Percentiles rank a stretch among this genome's conserved stretches.
Conservation (phyloP, 1,140 invertebrate species). For the Palaemon carinicauda region DNA sequence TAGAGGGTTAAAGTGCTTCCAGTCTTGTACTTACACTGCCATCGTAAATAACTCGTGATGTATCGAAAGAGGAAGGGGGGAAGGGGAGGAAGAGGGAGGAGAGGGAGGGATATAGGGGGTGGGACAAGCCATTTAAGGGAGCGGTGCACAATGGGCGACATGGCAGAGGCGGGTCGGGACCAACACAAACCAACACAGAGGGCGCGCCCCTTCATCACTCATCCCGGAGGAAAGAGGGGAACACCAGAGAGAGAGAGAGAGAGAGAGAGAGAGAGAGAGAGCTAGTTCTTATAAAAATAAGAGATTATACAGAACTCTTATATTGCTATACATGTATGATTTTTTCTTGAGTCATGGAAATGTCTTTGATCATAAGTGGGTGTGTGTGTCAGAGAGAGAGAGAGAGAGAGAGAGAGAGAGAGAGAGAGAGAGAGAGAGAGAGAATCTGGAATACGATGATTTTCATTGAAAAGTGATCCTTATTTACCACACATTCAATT, state of each 20-base stretch:
- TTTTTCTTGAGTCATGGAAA: no score
- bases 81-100: background rate
- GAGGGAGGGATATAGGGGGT: background rate
- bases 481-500: no score
- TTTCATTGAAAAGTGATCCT: no score
- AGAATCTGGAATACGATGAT: no score
- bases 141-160: constrained; percentile 32
- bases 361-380: no score
- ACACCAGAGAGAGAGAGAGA: background rate
- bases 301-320: no score
- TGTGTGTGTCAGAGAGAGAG: no score
- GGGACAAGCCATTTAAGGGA: constrained; percentile 23
- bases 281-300: background rate
- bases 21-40: background rate
- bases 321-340: no score
- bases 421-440: no score
- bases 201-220: constrained; percentile 38
- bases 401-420: no score
- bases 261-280: background rate
- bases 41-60: constrained; percentile 33
- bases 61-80: background rate
- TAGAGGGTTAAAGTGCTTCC: background rate
- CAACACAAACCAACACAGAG: constrained; percentile 10
- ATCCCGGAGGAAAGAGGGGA: background rate
- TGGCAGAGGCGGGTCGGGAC: constrained; percentile 28